phyloP scores from a whole-genome alignment of 2,113 vertebrate genomes.

The Corythornis vintsioides region DNA sequence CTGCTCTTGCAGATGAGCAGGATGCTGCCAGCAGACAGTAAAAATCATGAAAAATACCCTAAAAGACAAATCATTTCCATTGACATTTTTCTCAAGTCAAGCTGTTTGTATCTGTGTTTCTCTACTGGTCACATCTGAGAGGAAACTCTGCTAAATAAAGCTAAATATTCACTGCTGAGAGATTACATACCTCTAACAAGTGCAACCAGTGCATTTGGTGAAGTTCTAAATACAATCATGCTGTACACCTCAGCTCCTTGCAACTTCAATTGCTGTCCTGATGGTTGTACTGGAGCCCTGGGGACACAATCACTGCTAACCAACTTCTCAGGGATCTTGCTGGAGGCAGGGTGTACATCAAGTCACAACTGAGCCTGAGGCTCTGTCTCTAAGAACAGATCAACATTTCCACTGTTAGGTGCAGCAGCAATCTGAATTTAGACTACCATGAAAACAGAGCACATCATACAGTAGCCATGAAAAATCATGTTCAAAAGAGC shows the following conservation, averaged over 20 bases:
- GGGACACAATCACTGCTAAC: neutral
- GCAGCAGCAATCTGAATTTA: neutral
- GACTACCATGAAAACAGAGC: neutral
- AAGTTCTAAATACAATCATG: neutral
- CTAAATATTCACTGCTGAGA: neutral
- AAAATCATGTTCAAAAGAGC: neutral
- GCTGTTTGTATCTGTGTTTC: neutral
- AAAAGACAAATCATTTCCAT: neutral
- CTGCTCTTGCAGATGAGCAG: neutral
- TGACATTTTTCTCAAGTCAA: neutral
- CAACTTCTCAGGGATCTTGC: neutral
- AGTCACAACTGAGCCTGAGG: neutral
- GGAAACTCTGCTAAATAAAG: neutral
- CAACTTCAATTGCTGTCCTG: neutral
- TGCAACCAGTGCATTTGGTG: neutral
- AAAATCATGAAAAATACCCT: neutral
- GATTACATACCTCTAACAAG: neutral
- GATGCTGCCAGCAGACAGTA: neutral
- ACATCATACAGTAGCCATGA: neutral
- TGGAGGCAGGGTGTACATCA: neutral
- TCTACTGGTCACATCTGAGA: neutral
- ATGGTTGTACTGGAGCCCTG: neutral
- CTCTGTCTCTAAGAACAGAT: neutral
- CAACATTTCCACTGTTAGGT: neutral
- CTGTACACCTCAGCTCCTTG: neutral